Base-by-base conservation (phyloP, 2,113 vertebrate species). In the Colossoma macropomum region DNA sequence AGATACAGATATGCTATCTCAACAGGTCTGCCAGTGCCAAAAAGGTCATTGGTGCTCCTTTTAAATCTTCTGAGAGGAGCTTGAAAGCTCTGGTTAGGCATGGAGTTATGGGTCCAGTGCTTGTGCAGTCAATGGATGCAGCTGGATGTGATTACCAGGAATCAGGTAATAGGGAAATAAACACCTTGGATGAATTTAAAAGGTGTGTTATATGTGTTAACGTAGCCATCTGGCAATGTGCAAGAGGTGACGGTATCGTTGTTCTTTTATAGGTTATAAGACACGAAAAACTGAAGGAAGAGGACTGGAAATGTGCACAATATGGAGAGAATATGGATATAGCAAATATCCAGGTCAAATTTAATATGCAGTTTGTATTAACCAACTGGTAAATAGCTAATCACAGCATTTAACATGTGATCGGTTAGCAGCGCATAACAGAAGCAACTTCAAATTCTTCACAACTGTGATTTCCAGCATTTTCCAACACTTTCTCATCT, bases 1-100 rank as follows among this genome's bases (percentile, higher is more conserved):
- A 82, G 80, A 75, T 75, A 75, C 71, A 4, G 48, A 75, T 75
- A 66, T n/a, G 52, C 56, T 66, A 82, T 82, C 80, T 69, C 32
- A 75, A 70, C 56, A 66, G 21, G 17, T 9, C 74, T 11, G 48
- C 16, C 25, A n/a, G 32, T 27, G 48, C 45, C 70, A 25, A 50
- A 34, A 23, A 59, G 41, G 28, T 65, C 69, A 63, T 8, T 34
- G 48, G 9, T 63, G 59, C 28, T 34, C n/a, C 75, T 41, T 59
- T 34, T 25, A 76, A 60, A 15, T 34, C 56, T 76, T 25, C 66
- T 69, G 66, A 69, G 34, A 38, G 34, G 32, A 69, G 66, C 34
- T 38, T 8, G 28, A 32, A 38, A 34, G 66, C 66, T 69, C 68
- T 13, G 11, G 30, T 62, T 62, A 3, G 59, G 15, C 65, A 38